phyloP scores from a whole-genome alignment of 1,140 invertebrate species.

The Solen grandis region DNA sequence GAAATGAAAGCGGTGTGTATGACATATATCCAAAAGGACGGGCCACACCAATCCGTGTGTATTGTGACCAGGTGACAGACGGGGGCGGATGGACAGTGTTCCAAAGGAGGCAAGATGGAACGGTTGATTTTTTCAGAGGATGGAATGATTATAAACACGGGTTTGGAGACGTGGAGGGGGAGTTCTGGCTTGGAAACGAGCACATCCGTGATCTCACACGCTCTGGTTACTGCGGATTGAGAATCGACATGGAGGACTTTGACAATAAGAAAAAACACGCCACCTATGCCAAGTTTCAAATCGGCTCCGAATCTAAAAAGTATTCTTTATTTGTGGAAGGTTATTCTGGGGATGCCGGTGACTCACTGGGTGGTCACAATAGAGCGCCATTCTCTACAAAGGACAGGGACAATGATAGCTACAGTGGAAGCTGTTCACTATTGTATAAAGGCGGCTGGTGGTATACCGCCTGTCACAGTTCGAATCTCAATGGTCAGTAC shows the following conservation, averaged over 20 bases:
- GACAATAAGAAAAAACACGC: background rate
- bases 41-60: no score
- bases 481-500: no score
- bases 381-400: constrained; percentile 8
- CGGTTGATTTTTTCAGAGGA: background rate
- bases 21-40: no score
- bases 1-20: no score
- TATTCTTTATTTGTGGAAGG: background rate
- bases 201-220: constrained; percentile 58
- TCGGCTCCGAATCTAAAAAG: no score
- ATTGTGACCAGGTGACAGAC: no score
- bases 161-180: constrained; percentile 92
- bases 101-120: no score
- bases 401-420: constrained; percentile 13
- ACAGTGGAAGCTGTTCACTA: background rate
- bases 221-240: background rate
- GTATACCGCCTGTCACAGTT: no score
- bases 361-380: background rate
- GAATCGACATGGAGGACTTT: no score
- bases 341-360: constrained; percentile 19
- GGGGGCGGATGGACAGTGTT: no score
- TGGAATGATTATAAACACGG: constrained; percentile 86
- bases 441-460: background rate
- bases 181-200: constrained; percentile 82
- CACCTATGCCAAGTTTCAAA: background rate